These are phyloP conservation scores for Picus viridis DNA, from an alignment of 2,797 vertebrate species.

Conservation along the genomic window DNA sequence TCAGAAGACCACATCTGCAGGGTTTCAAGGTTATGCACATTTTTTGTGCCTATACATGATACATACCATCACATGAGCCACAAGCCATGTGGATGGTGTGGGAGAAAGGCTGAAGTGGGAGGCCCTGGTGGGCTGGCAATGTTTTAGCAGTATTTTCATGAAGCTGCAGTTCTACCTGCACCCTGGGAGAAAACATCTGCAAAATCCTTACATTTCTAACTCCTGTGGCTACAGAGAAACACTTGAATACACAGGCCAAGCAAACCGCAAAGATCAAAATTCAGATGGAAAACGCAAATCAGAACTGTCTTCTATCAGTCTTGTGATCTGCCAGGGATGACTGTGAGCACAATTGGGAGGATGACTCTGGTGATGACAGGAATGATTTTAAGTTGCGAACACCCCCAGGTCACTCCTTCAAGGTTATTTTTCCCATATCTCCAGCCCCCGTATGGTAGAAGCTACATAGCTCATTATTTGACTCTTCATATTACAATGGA, in stretches of 20 bases:
- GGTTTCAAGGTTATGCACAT: neutral
- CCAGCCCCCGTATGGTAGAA: neutral
- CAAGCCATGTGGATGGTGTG: neutral
- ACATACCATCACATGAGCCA: neutral
- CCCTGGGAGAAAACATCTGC: neutral
- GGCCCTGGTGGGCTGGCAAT: neutral
- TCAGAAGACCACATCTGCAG: slow-evolving; percentile 1
- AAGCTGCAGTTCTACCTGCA: slow-evolving; percentile 9
- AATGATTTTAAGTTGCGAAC: neutral
- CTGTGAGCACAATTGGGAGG: neutral
- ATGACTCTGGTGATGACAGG: neutral
- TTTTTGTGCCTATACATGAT: neutral
- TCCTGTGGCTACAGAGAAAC: neutral
- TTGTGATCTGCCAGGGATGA: neutral
- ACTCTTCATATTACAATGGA: neutral
- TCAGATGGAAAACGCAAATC: neutral
- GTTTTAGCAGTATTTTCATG: neutral
- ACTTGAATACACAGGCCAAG: neutral
- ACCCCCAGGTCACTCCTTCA: neutral
- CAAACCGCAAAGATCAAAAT: neutral
- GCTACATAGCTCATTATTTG: neutral
- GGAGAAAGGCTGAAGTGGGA: neutral
- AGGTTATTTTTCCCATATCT: neutral
- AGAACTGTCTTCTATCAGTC: neutral
- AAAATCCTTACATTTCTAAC: neutral